Evolutionary conservation across 2,113 vertebrate genomes (phyloP).

Genomic region (Hystrix brachyura): DNA sequence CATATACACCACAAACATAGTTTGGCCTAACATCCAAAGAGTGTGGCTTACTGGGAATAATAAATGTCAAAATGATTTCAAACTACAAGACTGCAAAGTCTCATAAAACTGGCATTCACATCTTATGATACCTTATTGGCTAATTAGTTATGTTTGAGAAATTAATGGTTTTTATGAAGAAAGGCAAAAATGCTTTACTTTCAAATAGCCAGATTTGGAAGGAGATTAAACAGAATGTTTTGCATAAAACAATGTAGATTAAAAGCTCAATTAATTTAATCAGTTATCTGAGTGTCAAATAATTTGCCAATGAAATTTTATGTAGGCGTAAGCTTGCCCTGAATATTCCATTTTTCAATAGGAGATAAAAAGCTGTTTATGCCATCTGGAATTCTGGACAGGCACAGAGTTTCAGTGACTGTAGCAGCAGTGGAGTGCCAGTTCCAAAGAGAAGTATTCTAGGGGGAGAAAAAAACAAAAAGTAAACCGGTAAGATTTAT

Average conservation of each 20-base stretch:
- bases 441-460: slow-evolving; percentile 49
- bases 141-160: slow-evolving; percentile 81
- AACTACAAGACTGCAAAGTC: slow-evolving; percentile 50
- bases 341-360: slow-evolving; percentile 67
- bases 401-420: slow-evolving; percentile 16
- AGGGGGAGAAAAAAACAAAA: not conserved
- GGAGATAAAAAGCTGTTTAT: slow-evolving; percentile 63
- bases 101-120: slow-evolving; percentile 68
- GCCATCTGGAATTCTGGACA: slow-evolving; percentile 79
- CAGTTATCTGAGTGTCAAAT: slow-evolving; percentile 75
- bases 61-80: slow-evolving; percentile 67
- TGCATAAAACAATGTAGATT: slow-evolving; percentile 76
- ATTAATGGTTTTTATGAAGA: slow-evolving; percentile 72
- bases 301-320: slow-evolving; percentile 81
- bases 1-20: not conserved
- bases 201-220: slow-evolving; percentile 67
- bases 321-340: slow-evolving; percentile 69
- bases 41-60: slow-evolving; percentile 30
- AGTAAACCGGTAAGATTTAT: slow-evolving; percentile 24
- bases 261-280: slow-evolving; percentile 83
- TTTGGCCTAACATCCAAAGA: slow-evolving; percentile 9
- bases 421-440: not conserved
- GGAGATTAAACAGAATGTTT: slow-evolving; percentile 70
- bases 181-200: slow-evolving; percentile 75
- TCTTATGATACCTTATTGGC: slow-evolving; percentile 73